These are phyloP conservation scores for Gymnopithys bicolor DNA, from an alignment of 2,797 vertebrate genomes.

Conservation along the genomic window DNA sequence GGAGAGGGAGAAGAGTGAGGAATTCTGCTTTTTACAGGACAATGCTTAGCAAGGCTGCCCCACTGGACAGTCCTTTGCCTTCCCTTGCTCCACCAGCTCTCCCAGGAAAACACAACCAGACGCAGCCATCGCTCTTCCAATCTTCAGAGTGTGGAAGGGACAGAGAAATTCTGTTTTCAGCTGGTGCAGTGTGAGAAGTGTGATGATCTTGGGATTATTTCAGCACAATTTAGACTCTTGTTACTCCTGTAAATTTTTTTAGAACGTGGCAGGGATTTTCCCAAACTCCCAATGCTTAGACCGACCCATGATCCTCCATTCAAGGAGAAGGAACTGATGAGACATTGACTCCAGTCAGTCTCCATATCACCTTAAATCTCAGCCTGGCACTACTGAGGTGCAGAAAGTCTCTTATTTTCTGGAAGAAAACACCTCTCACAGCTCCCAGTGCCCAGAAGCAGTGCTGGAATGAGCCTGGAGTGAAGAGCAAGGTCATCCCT, in stretches of 20 bases:
- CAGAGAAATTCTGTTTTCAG: background rate
- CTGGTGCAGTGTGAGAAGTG: background rate
- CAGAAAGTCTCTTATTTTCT: background rate
- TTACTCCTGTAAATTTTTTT: background rate
- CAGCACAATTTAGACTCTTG: background rate
- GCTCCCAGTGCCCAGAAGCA: background rate
- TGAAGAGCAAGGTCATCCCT: background rate
- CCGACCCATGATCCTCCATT: background rate
- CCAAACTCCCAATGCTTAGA: background rate
- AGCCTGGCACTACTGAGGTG: background rate
- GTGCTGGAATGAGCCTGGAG: background rate
- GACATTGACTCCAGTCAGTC: background rate
- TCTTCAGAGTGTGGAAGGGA: background rate
- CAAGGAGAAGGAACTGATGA: background rate
- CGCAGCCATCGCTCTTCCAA: background rate
- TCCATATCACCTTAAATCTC: background rate
- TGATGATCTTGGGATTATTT: background rate
- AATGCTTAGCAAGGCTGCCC: background rate
- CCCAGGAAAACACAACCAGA: background rate
- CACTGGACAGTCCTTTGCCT: background rate
- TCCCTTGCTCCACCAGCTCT: background rate
- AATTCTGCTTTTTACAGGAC: background rate
- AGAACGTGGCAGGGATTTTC: background rate
- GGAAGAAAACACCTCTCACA: background rate
- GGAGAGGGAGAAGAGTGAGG: background rate